phyloP scores from a whole-genome alignment of 1,140 invertebrate species.

The Coptotermes formosanus region DNA sequence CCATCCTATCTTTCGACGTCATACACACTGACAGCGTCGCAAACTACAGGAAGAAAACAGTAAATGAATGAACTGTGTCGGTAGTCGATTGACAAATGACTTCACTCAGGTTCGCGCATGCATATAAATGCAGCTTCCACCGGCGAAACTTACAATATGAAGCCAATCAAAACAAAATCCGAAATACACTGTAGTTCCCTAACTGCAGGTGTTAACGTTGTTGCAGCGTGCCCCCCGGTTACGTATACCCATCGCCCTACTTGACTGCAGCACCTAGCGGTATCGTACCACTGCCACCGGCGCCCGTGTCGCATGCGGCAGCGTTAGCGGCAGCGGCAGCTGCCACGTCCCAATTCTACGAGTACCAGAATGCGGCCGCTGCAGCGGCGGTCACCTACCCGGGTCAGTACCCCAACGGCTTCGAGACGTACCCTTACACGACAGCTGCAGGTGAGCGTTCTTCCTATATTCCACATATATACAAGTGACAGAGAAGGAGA shows the following conservation, averaged over 20 bases:
- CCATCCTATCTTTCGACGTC: no score
- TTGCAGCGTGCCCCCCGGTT: slow-evolving; percentile 68
- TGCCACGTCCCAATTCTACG: slow-evolving; percentile 59
- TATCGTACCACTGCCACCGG: slow-evolving; percentile 61
- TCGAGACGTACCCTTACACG: slow-evolving; percentile 68
- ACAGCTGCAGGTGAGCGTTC: slow-evolving; percentile 47
- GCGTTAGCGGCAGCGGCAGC: slow-evolving; percentile 50
- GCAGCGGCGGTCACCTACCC: slow-evolving; percentile 63
- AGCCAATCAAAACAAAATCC: no score
- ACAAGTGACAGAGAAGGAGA: background rate
- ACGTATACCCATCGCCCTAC: slow-evolving; percentile 70
- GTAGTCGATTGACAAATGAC: no score
- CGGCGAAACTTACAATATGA: no score
- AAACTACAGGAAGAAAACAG: no score
- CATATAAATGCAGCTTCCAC: no score
- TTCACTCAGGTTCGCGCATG: no score
- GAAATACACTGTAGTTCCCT: background rate
- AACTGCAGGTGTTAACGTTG: background rate
- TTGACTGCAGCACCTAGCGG: slow-evolving; percentile 55
- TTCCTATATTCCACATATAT: background rate
- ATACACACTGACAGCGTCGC: no score
- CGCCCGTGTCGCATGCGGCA: slow-evolving; percentile 67
- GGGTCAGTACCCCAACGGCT: slow-evolving; percentile 67
- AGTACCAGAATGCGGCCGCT: slow-evolving; percentile 63
- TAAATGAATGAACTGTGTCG: no score